Evolutionary conservation across 2,113 vertebrate species (phyloP).

Genomic region (Forbesichthys agassizii): DNA sequence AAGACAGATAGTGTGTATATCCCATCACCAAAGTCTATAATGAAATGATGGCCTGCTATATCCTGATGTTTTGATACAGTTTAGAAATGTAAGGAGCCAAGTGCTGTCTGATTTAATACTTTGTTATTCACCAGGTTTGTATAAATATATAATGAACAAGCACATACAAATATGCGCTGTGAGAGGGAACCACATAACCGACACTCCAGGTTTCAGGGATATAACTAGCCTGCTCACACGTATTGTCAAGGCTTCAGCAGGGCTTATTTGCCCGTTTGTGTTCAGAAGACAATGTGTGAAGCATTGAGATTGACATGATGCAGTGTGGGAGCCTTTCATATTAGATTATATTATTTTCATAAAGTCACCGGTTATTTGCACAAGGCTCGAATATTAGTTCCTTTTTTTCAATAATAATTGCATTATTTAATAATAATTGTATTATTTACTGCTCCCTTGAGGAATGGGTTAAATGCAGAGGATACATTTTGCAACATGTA

Average conservation of each 20-base stretch:
- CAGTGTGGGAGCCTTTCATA: too few relatives aligned
- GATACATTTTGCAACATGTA: too few relatives aligned
- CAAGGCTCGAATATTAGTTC: too few relatives aligned
- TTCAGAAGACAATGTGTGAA: too few relatives aligned
- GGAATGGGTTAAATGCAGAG: too few relatives aligned
- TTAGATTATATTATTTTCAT: too few relatives aligned
- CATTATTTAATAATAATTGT: too few relatives aligned
- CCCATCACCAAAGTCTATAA: conserved; percentile 44
- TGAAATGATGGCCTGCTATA: conserved; percentile 8
- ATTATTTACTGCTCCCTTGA: too few relatives aligned
- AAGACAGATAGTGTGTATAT: conserved; percentile 44
- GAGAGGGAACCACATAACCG: conserved; percentile 3
- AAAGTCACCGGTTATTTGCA: too few relatives aligned
- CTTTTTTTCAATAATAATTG: too few relatives aligned
- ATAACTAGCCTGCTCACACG: neutral
- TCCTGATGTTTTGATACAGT: conserved; percentile 9
- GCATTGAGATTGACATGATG: too few relatives aligned
- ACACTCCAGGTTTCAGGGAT: conserved; percentile 21
- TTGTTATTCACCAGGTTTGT: neutral
- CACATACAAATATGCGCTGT: neutral
- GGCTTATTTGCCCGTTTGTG: neutral
- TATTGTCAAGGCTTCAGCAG: neutral
- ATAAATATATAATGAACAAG: neutral
- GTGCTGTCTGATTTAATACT: conserved; percentile 23
- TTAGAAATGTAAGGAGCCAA: conserved; percentile 23